These are phyloP conservation scores for Lypha dubia DNA, from an alignment of 2,888 invertebrate species.

Conservation along the genomic window DNA sequence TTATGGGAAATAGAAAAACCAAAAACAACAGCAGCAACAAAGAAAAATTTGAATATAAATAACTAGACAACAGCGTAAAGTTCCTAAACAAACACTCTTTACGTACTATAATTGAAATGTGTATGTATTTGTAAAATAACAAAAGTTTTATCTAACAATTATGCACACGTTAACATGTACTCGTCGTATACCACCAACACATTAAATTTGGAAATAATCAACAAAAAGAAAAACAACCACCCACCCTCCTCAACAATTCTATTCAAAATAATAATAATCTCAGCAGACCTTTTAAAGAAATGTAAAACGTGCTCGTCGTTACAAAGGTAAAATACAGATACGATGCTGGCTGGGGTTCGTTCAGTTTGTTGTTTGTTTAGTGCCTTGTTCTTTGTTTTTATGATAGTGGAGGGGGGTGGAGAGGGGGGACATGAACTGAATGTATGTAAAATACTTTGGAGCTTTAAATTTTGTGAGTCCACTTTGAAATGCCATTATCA, in stretches of 20 bases:
- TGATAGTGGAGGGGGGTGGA: too few relatives aligned
- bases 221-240: constrained; percentile 1
- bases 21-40: constrained; percentile 24
- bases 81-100: constrained; percentile 48
- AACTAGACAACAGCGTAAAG: constrained; percentile 41
- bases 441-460: constrained; percentile 65
- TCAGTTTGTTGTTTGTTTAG: constrained; percentile 10
- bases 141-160: constrained; percentile 68
- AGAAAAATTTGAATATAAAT: constrained; percentile 51
- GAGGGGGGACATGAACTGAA: not conserved
- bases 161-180: constrained; percentile 70
- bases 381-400: not conserved
- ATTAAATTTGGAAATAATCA: constrained; percentile 57
- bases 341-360: constrained; percentile 8
- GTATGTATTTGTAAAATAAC: constrained; percentile 54
- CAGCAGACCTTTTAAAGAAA: constrained; percentile 62
- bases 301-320: constrained; percentile 9
- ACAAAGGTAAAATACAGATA: constrained; percentile 37
- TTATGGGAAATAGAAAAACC: constrained; percentile 52
- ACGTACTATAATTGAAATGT: constrained; percentile 31
- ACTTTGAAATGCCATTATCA: constrained; percentile 73
- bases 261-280: constrained; percentile 69
- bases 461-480: constrained; percentile 72
- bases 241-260: constrained; percentile 44
- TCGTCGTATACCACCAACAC: constrained; percentile 37